Evolutionary conservation across 2,888 invertebrate species (phyloP), one percentile per base, ranked within the genome.

Genomic region (Agonopterix alstromeriana): DNA sequence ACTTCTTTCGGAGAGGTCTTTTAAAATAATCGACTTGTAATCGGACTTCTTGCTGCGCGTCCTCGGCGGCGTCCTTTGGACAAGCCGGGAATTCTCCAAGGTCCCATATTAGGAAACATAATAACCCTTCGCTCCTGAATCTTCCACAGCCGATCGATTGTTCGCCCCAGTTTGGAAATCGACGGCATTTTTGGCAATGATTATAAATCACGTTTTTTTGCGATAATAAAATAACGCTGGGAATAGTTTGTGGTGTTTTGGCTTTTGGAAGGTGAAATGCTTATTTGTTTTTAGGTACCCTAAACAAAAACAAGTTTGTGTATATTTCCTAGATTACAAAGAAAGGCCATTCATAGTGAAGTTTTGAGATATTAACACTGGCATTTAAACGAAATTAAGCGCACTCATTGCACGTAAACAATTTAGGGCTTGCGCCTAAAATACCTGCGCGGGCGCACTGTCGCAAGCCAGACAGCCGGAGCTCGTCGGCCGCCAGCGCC

Each of bases 31-130:
- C n/a, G 27, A 27, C 38, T n/a, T n/a, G 38, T n/a, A 38, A 38
- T 38, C n/a, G 10, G 38, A 38, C n/a, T 38, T 38, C 38, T 38
- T 38, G 38, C 38, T 38, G 38, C 38, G 38, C n/a, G 83, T 75
- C 83, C 81, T 82, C 77, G 69, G 82, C 87, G 87, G 85, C 73
- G 84, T 83, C 85, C 86, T 86, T 84, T 85, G 67, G 70, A 54
- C 68, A 63, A 63, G 65, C 61, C 61, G 63, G 68, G 72, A 83
- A 83, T 82, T 79, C 64, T 70, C 65, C 59, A 60, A 54, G 61
- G 63, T 54, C 56, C 87, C 87, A 68, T 86, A 84, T 85, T 82
- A 64, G 86, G 87, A 69, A 67, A 73, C 75, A 82, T 79, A 82
- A 82, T 79, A 73, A 77, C 70, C 71, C 65, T 71, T 74, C 72